Base-by-base conservation (phyloP, 2,113 vertebrate genomes). In the Alces alces region DNA sequence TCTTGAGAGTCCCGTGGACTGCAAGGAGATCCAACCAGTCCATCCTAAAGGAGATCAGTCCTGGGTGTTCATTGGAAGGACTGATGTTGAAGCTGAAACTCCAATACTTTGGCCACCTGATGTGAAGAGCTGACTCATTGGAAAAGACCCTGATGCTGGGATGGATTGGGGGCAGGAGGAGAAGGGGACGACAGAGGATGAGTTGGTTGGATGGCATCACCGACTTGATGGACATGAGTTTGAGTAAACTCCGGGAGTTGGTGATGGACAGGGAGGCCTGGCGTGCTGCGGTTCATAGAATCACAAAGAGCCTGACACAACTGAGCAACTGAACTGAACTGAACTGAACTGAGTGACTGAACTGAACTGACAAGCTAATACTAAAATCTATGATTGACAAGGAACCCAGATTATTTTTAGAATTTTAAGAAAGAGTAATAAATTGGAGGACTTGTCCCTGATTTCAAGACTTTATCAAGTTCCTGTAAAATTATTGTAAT, bases 211-310 rank as follows among this genome's bases (percentile, higher is more conserved):
- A 66, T 66, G 64, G 2, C 33, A 33, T 33, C 60, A 66, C 33
- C 4, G 64, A n/a, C 7, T 61, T 14, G 33, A 33, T 30, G 15
- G 7, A 64, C 61, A 64, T 36, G 17, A 5, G n/a, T 70, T 36
- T 21, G 8, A 17, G 17, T 19, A 19, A 9, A n/a, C 7, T 66
- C 14, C 2, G 0, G 33, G 7, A 66, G 64, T 19, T n/a, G 4
- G 64, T 70, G n/a, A 36, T n/a, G 8, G 17, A 19, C 33, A 70
- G 17, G n/a, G 17, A 70, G n/a, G n/a, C 55, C 55, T 57, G 55
- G 8, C 2, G 1, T 36, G 64, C n/a, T 70, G 64, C 2, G 21
- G n/a, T 70, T n/a, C 17, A 11, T 36, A 17, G 9, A 9, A 19
- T 12, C 16, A 8, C n/a, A 36, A 66, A 66, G 64, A 70, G 17